Base-by-base conservation (phyloP, 2,888 invertebrate genomes). In the Hirtodrosophila confusa region DNA sequence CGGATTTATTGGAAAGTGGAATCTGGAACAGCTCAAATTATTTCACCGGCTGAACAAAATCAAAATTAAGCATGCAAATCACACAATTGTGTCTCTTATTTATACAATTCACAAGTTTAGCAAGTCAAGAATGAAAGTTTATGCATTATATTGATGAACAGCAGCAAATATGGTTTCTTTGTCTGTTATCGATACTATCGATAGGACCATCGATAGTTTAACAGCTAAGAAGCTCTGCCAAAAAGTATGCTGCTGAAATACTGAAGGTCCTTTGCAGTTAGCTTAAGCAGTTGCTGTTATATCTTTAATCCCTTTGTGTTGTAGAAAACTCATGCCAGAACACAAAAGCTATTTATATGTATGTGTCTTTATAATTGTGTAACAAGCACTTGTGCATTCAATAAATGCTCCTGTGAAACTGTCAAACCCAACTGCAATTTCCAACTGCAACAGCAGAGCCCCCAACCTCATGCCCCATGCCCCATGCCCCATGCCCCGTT, bases 371-470 rank as follows among this genome's bases (percentile, higher is more conserved):
- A 37, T 40, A 36, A 23, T 11, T 45, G 33, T 36, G 24, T 57
- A 36, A n/a, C 35, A 55, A 11, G 24, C 41, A 62, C 35, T 55
- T 69, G 40, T 69, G 56, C 36, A 62, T 68, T 44, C 70, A 63
- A 63, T 69, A 56, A 70, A 37, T 67, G 44, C 24, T 47, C 31
- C 68, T 36, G 9, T 73, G 47, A 47, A 56, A 70, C 36, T 62
- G 51, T 74, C 70, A 55, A 43, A 36, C 61, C 61, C 54, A 55
- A 65, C 47, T 43, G 36, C 66, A 64, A 64, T 64, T 65, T 64
- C 10, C 41, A 40, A 54, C 40, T 53, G 44, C 53, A 53, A 63
- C 36, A 37, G 39, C 11, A 11, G 29, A 55, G 40, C 51, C 29
- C 36, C 47, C 8, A 9, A 7, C 24, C 27, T 3, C 5, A 7